A percentile compares a stretch with the other conserved stretches of the same genome.
Conservation (phyloP, 2,113 vertebrate genomes). For the Regulus satrapa region DNA sequence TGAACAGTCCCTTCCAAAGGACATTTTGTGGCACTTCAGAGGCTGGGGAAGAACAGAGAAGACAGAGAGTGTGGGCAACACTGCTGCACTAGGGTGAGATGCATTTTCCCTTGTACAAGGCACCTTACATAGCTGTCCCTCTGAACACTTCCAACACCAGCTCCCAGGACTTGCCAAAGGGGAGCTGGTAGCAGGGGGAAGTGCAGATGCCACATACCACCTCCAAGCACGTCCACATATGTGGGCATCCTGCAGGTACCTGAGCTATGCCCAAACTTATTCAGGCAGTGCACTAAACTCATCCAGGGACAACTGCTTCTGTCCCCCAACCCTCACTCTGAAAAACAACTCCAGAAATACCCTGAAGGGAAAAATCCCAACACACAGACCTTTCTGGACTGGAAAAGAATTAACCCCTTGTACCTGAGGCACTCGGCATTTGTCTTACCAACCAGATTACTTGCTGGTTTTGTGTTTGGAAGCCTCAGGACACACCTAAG, state of each 20-base stretch:
- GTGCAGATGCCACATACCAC: fast-evolving
- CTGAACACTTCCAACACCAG: neutral
- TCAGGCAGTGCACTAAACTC: fast-evolving
- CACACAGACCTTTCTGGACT: neutral
- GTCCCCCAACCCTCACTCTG: no score
- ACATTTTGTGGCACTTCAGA: neutral
- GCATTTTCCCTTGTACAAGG: neutral
- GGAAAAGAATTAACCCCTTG: neutral
- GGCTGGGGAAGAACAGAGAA: neutral
- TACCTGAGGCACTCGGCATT: neutral
- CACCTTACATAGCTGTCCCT: neutral
- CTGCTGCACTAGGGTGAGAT: neutral
- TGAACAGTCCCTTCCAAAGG: neutral
- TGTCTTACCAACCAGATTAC: neutral
- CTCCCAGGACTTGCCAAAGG: neutral
- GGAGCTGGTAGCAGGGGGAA: neutral
- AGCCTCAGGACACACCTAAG: neutral
- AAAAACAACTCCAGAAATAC: neutral
- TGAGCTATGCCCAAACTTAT: fast-evolving
- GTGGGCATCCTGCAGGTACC: fast-evolving
- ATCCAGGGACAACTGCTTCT: neutral
- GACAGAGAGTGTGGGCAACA: neutral
- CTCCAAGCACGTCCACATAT: fast-evolving
- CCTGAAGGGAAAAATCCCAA: neutral
- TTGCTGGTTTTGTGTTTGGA: neutral